These are phyloP conservation scores for Hypolimnas misippus DNA, from an alignment of 2,888 invertebrate genomes.

Conservation along the genomic window DNA sequence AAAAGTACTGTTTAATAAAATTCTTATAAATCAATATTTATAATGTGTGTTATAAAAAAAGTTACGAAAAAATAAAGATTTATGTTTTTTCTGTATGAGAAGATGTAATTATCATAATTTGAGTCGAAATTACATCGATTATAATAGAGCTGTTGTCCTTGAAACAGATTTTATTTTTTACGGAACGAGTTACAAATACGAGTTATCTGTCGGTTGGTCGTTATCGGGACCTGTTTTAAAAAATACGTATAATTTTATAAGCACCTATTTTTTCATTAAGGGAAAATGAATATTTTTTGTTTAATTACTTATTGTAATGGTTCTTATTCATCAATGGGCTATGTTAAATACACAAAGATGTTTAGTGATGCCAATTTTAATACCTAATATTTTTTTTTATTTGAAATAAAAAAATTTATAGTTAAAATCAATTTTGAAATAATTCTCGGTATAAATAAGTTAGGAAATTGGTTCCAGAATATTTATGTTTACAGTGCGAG, in stretches of 20 bases:
- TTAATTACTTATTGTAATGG: too few species aligned
- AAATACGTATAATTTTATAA: neutral
- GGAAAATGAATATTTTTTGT: too few species aligned
- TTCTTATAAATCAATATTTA: constrained; percentile 26
- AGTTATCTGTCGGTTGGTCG: neutral
- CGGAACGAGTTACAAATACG: constrained; percentile 32
- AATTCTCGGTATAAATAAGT: too few species aligned
- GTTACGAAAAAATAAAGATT: constrained; percentile 29
- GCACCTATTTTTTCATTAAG: too few species aligned
- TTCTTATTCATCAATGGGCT: too few species aligned
- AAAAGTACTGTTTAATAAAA: neutral
- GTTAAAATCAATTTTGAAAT: too few species aligned
- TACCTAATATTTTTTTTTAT: too few species aligned
- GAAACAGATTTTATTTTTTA: constrained; percentile 46
- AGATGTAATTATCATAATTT: constrained; percentile 40
- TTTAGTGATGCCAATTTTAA: too few species aligned
- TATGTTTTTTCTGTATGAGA: constrained; percentile 35
- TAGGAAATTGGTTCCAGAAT: too few species aligned
- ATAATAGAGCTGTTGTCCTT: constrained; percentile 44
- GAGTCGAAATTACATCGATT: constrained; percentile 36
- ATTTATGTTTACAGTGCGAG: too few species aligned
- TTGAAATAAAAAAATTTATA: too few species aligned
- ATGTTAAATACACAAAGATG: too few species aligned
- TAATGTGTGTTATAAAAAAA: constrained; percentile 10
- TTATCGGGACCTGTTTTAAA: neutral